A percentile compares a stretch with the other conserved stretches of the same genome.
phyloP scores from a whole-genome alignment of 2,888 invertebrate species.

The Epiblema foenella region DNA sequence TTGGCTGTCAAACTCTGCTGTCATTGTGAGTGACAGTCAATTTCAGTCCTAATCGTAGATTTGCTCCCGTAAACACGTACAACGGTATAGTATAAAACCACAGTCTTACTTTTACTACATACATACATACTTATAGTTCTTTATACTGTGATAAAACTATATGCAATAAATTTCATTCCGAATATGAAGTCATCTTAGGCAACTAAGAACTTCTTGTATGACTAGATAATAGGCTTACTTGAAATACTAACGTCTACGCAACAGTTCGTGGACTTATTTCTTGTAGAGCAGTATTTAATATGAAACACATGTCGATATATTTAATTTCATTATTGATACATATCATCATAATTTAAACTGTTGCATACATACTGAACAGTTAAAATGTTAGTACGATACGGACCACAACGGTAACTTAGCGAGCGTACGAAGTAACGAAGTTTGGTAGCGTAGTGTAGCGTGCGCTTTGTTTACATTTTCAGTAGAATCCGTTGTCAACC shows the following conservation, averaged over 20 bases:
- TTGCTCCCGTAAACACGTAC: too few relatives aligned
- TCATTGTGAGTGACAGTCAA: not conserved
- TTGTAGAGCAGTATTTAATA: not conserved
- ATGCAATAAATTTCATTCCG: too few relatives aligned
- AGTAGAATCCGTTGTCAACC: slow-evolving; percentile 43
- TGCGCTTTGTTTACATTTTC: slow-evolving; percentile 44
- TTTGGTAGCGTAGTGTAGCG: slow-evolving; percentile 2
- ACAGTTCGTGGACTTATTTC: too few relatives aligned
- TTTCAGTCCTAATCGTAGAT: slow-evolving; percentile 1
- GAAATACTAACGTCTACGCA: not conserved
- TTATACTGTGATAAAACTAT: too few relatives aligned
- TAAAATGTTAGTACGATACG: not conserved
- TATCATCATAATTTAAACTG: too few relatives aligned
- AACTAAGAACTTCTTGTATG: not conserved
- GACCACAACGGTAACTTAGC: not conserved
- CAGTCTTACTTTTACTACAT: too few relatives aligned
- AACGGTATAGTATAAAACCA: too few relatives aligned
- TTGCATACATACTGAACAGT: too few relatives aligned
- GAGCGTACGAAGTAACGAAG: not conserved
- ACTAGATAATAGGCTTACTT: not conserved
- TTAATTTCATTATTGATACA: too few relatives aligned
- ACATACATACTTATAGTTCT: too few relatives aligned
- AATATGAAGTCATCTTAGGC: not conserved
- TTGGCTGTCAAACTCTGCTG: not conserved
- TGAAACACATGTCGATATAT: not conserved